A percentile compares a stretch with the other conserved stretches of the same genome.
phyloP scores from a whole-genome alignment of 1,140 invertebrate species.

The Leptoteleia sp. region DNA sequence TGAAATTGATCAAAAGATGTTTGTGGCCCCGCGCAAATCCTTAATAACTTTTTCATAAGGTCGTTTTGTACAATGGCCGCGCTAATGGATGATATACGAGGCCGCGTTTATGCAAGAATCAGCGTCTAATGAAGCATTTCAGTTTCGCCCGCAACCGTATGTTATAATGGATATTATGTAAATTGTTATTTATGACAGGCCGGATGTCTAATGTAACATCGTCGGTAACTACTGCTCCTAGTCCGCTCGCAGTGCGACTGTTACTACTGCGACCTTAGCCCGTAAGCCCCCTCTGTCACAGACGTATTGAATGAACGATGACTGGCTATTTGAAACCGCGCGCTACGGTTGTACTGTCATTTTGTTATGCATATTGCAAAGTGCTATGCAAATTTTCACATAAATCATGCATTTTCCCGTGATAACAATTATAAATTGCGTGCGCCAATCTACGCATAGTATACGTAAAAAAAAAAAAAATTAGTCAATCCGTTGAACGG shows the following conservation, averaged over 20 bases:
- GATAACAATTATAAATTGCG: slow-evolving; percentile 28
- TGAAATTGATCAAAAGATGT: slow-evolving; percentile 53
- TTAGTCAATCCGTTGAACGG: too few species aligned
- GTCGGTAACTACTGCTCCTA: slow-evolving; percentile 57
- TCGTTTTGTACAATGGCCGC: slow-evolving; percentile 55
- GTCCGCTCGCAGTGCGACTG: slow-evolving; percentile 64
- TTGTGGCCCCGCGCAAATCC: slow-evolving; percentile 27
- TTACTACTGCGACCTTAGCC: slow-evolving; percentile 63
- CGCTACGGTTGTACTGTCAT: slow-evolving; percentile 33
- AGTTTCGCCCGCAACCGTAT: slow-evolving; percentile 54
- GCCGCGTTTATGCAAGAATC: slow-evolving; percentile 63
- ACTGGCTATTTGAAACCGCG: slow-evolving; percentile 39
- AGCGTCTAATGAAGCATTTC: slow-evolving; percentile 67
- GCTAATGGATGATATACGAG: slow-evolving; percentile 67
- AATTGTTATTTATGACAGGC: slow-evolving; percentile 67
- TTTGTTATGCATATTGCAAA: slow-evolving; percentile 48
- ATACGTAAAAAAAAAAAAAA: too few species aligned
- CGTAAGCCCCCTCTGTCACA: slow-evolving; percentile 36
- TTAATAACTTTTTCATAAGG: slow-evolving; percentile 53
- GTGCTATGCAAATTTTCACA: slow-evolving; percentile 39
- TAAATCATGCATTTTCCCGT: slow-evolving; percentile 46
- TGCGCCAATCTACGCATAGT: too few species aligned
- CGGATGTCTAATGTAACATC: slow-evolving; percentile 64
- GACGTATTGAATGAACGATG: slow-evolving; percentile 53
- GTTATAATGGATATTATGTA: slow-evolving; percentile 68